These are phyloP conservation scores for Silurus asotus DNA, from an alignment of 2,113 vertebrate genomes.

Conservation along the genomic window DNA sequence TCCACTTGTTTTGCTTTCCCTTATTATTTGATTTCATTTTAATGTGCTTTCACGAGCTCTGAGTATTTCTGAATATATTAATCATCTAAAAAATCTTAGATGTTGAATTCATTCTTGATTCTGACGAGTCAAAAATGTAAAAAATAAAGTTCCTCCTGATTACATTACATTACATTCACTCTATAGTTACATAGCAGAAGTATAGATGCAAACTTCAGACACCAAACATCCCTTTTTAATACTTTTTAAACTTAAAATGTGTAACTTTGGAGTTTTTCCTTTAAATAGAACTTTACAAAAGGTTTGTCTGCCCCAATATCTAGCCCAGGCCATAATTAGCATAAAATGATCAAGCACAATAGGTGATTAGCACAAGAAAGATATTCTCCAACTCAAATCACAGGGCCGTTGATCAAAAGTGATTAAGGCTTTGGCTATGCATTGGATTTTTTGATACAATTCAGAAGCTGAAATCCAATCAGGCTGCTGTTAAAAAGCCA, in stretches of 20 bases:
- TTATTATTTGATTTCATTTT: neutral
- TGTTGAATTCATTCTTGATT: neutral
- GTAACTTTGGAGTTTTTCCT: neutral
- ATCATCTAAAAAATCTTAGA: neutral
- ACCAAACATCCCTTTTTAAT: neutral
- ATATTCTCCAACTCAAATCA: neutral
- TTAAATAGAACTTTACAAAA: neutral
- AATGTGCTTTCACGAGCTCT: too few species aligned
- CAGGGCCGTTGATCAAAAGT: slow-evolving; percentile 1
- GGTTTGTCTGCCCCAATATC: neutral
- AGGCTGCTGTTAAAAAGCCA: neutral
- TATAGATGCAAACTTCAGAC: neutral
- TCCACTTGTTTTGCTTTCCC: neutral
- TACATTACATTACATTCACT: neutral
- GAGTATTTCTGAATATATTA: neutral
- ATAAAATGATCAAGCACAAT: neutral
- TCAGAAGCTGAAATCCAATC: slow-evolving; percentile 16
- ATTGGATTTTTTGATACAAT: neutral
- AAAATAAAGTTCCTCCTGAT: neutral
- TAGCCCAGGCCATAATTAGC: too few species aligned
- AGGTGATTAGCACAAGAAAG: slow-evolving; percentile 26
- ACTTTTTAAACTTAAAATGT: too few species aligned
- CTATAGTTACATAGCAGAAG: neutral
- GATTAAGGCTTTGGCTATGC: neutral
- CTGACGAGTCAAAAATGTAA: neutral